Evolutionary conservation across 64 coral and sea anemone genomes (phyloP), one percentile per base, ranked within the genome.

Genomic region (Montipora efflorescens): DNA sequence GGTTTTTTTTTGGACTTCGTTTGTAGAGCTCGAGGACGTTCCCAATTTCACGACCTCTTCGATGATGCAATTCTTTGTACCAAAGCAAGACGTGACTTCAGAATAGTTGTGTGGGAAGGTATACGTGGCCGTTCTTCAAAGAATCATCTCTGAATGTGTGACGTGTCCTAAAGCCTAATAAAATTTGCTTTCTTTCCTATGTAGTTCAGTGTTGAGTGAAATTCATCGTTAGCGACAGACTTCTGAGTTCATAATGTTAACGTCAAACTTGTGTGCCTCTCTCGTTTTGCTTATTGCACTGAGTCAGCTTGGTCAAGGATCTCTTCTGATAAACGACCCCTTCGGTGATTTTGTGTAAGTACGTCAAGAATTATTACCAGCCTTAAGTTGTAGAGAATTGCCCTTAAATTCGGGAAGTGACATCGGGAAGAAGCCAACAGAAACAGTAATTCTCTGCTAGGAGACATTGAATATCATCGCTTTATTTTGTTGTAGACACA

Each of bases 291-390:
- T 86, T 7, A 46, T 86, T 48, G 82, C 43, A 72, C 18, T 72
- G 47, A 86, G 82, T 52, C 10, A 9, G 21, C 3, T 49, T 16
- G 50, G 15, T n/a, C 4, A 50, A 16, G 82, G 82, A 22, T 86
- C 82, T 50, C 66, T 70, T 9, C 8, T 86, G 47, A 72, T 86
- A 0, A 47, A 51, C 14, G 45, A 51, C 14, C 82, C 64, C 28
- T 86, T 86, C 66, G n/a, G 71, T 14, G 64, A 51, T 86, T 25
- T 71, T 71, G 82, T 66, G 82, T 86, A n/a, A 72, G 82, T 86
- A 21, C 36, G 36, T 36, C 36, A 36, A 36, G 36, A 36, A 36
- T 36, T 36, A 36, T 36, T 36, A 36, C 36, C 36, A 36, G 36
- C 36, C 36, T 36, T 36, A 36, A 36, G 36, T 36, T 36, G 36